Evolutionary conservation across 2,113 vertebrate genomes (phyloP).

Genomic region (Candoia aspera): DNA sequence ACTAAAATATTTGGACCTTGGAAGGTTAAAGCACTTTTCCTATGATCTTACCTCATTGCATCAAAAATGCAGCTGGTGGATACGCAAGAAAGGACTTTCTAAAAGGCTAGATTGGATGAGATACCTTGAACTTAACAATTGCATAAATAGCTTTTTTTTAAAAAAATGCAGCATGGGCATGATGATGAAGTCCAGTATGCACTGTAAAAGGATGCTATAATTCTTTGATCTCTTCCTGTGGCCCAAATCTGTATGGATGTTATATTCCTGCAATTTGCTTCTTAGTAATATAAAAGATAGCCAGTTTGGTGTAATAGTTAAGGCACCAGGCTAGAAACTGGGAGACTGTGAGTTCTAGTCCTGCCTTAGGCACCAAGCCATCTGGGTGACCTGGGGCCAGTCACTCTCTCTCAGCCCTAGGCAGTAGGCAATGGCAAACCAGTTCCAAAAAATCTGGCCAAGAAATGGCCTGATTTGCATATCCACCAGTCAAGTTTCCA

Average conservation of each 20-base stretch:
- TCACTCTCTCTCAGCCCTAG: no score
- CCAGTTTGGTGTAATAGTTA: background rate
- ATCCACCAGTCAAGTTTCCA: background rate
- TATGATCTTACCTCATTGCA: background rate
- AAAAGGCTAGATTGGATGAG: background rate
- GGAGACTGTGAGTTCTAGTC: no score
- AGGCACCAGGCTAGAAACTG: no score
- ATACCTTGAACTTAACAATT: background rate
- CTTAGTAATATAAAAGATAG: background rate
- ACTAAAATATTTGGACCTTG: background rate
- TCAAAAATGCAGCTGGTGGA: background rate
- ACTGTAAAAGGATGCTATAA: background rate
- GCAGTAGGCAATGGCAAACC: no score
- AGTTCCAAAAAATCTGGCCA: no score
- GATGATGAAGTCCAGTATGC: background rate
- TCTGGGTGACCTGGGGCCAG: no score
- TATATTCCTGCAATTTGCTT: background rate
- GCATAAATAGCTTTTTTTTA: background rate
- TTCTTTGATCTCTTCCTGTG: background rate
- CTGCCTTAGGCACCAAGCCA: no score
- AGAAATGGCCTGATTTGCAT: background rate
- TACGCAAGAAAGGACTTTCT: background rate
- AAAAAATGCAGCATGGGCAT: background rate
- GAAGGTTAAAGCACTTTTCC: background rate
- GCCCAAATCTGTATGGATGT: background rate